Evolutionary conservation across 2,113 vertebrate genomes (phyloP), one percentile per base, ranked within the genome.

Genomic region (Hypomesus transpacificus): DNA sequence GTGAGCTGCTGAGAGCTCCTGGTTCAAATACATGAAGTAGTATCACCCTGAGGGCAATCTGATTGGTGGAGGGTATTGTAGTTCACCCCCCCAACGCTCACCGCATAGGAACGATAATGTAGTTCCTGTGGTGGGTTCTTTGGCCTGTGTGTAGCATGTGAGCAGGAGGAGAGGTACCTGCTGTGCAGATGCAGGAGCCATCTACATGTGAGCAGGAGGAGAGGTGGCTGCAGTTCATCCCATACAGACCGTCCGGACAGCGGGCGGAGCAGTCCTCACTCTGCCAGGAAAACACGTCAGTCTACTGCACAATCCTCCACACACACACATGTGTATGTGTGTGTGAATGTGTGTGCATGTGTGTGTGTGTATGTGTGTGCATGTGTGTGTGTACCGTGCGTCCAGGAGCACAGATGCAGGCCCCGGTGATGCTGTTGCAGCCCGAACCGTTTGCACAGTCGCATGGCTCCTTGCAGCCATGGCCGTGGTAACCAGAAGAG

Each of bases 361-460:
- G 3, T 18, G 11, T 39, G 31, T n/a, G 9, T 68, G 50, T 54
- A 51, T 28, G 26, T 31, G 52, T 57, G 52, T 57, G 13, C 26
- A 22, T 3, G 2, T 16, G 39, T 50, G n/a, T 50, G 75, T 89
- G 90, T 53, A 99, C 97, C 74, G 86, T 94, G 69, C 91, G 98
- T 7, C 97, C 97, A 0, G 96, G 96, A 0, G 95, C 94, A 3
- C 97, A 99, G 1, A 86, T 21, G 24, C 97, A 99, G 46, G 85
- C 82, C 0, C 96, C 97, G 0, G 90, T 94, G 84, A 93, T 3
- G 73, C 95, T 92, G 76, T 98, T 93, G 3, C 97, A 99, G 81
- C 98, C 95, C 0, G 95, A 96, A 0, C 95, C 95, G 0, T 99
- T 98, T 77, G 92, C 87, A 77, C 97, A 99, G 69, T 77, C 73